Base-by-base conservation (phyloP, 2,113 vertebrate species). In the Cettia cetti region DNA sequence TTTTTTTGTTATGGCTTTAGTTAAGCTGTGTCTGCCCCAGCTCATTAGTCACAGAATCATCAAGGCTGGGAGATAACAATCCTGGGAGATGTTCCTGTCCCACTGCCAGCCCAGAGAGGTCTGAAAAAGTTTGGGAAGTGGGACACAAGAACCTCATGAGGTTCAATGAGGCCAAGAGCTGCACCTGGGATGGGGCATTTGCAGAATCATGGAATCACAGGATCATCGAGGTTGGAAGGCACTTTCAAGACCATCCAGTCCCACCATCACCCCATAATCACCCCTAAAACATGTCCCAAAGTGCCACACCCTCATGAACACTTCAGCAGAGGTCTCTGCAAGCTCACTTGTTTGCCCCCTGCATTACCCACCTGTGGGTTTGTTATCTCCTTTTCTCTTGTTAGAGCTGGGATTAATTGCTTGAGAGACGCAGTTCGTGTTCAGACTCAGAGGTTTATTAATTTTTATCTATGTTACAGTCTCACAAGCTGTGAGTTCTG, bases 211-310 rank as follows among this genome's bases (percentile, higher is more conserved):
- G 7, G 57, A 57, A 57, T 23, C 44, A 19, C 59, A 59, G 37
- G 9, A 28, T 6, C 39, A 24, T 13, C 0, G 6, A 54, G n/a
- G 10, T 0, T 23, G 59, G 77, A 44, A 37, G 37, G 24, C 27
- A 23, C 27, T 27, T 65, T 13, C 21, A 13, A 22, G 15, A 60
- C 9, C 39, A 33, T 19, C 15, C 68, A 75, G 19, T 12, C 28
- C 45, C 45, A 39, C 13, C 53, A 44, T 4, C 33, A n/a, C 23
- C 44, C 52, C 68, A 13, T 1, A n/a, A 52, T 7, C 45, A 12
- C 20, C n/a, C 61, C 78, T 15, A 54, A 68, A 35, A 20, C 30
- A 0, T 0, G 1, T 53, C 53, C 53, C 60, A 23, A 4, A 15
- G 53, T 7, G 16, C 28, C 69, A 63, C 49, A 35, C 26, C 24